Conservation (phyloP, 2,797 vertebrate species). For the Cossypha polioptera region DNA sequence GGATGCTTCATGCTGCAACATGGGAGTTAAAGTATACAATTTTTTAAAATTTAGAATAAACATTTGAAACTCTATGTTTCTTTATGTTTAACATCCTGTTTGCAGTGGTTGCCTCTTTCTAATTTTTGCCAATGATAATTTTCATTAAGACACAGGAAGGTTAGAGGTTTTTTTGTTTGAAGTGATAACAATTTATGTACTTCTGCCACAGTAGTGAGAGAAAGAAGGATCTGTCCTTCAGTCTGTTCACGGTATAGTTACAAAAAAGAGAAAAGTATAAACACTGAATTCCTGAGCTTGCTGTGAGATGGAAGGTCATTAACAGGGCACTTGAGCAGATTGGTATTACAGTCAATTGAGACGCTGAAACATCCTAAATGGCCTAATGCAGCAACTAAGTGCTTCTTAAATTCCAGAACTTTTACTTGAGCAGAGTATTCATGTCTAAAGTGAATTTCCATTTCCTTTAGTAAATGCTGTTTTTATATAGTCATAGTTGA, state of each 20-base stretch:
- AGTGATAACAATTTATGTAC: slow-evolving; percentile 72
- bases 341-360: slow-evolving; percentile 87
- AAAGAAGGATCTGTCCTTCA: slow-evolving; percentile 74
- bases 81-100: not conserved
- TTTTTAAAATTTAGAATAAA: slow-evolving; percentile 30
- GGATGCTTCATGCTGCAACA: not conserved
- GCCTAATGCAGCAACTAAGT: slow-evolving; percentile 87
- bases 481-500: slow-evolving; percentile 61
- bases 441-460: slow-evolving; percentile 76
- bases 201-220: slow-evolving; percentile 62
- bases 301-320: slow-evolving; percentile 84
- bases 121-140: slow-evolving; percentile 70
- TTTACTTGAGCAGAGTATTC: slow-evolving; percentile 77
- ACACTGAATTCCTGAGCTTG: slow-evolving; percentile 80
- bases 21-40: slow-evolving; percentile 23
- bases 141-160: slow-evolving; percentile 70
- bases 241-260: slow-evolving; percentile 77
- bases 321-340: slow-evolving; percentile 84
- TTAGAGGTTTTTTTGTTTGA: slow-evolving; percentile 54
- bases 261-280: slow-evolving; percentile 71
- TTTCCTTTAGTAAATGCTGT: slow-evolving; percentile 72
- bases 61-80: slow-evolving; percentile 28
- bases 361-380: slow-evolving; percentile 83
- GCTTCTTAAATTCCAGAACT: slow-evolving; percentile 89
- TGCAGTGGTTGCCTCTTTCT: slow-evolving; percentile 57